Evolutionary conservation across 2,113 vertebrate genomes (phyloP).

Genomic region (Pachypanchax playfairii): DNA sequence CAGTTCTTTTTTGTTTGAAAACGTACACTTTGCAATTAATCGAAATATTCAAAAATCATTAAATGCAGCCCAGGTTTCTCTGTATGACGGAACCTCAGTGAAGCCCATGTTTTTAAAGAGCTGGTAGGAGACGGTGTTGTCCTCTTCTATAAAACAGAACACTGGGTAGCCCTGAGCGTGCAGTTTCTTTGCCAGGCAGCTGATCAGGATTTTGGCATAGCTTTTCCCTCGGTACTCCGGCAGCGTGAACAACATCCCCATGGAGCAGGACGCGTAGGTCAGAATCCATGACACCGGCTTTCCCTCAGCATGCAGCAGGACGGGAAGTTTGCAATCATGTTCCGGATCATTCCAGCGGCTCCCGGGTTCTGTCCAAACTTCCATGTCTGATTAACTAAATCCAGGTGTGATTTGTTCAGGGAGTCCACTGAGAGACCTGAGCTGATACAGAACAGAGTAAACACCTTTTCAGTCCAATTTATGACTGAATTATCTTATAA

Average conservation of each 20-base stretch:
- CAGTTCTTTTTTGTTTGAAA: background rate
- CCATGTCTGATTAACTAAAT: conserved; percentile 65
- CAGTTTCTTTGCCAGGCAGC: conserved; percentile 62
- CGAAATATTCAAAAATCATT: conserved; percentile 16
- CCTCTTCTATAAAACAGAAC: conserved; percentile 72
- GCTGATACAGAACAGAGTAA: conserved; percentile 36
- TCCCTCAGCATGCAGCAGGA: conserved; percentile 61
- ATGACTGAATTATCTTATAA: background rate
- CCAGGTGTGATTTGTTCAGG: conserved; percentile 64
- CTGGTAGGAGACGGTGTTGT: conserved; percentile 66
- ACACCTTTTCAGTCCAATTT: background rate
- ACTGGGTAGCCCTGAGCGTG: conserved; percentile 62
- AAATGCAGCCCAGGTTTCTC: conserved; percentile 49
- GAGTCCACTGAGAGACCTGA: conserved; percentile 44
- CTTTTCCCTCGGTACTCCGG: conserved; percentile 74
- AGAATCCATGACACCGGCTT: conserved; percentile 73
- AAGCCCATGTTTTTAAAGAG: conserved; percentile 76
- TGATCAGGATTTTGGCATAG: conserved; percentile 71
- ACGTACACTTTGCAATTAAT: background rate
- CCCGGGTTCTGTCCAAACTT: conserved; percentile 52
- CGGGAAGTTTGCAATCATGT: conserved; percentile 65
- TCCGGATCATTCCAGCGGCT: conserved; percentile 41
- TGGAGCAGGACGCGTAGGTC: conserved; percentile 41
- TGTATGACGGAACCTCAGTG: conserved; percentile 64
- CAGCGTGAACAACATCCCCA: conserved; percentile 70